These are phyloP conservation scores for Batillaria attramentaria DNA, from an alignment of 1,140 invertebrate genomes.

Conservation along the genomic window DNA sequence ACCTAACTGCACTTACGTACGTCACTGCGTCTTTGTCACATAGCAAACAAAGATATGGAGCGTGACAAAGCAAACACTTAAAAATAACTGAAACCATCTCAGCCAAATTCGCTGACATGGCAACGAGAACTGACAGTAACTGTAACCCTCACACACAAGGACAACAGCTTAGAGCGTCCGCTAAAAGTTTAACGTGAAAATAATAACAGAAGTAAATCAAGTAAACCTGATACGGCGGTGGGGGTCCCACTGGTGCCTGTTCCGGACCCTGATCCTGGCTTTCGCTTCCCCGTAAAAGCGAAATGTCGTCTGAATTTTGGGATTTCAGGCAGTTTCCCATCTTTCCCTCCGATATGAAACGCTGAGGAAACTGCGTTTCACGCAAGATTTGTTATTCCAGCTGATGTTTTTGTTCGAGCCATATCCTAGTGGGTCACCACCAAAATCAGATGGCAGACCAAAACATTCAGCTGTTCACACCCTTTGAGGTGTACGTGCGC, in stretches of 20 bases:
- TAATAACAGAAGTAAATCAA: too few species aligned
- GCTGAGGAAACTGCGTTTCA: neutral
- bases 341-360: neutral
- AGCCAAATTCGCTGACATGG: too few species aligned
- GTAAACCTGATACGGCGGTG: slow-evolving; percentile 72
- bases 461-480: slow-evolving; percentile 36
- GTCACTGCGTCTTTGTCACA: too few species aligned
- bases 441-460: slow-evolving; percentile 23
- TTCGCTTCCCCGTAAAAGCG: slow-evolving; percentile 66
- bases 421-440: slow-evolving; percentile 22
- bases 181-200: too few species aligned
- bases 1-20: too few species aligned
- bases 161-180: too few species aligned
- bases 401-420: neutral
- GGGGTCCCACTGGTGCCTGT: slow-evolving; percentile 64
- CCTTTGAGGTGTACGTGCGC: neutral
- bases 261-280: slow-evolving; percentile 52
- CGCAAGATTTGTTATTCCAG: neutral
- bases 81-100: too few species aligned
- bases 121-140: too few species aligned
- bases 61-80: too few species aligned
- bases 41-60: too few species aligned
- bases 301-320: slow-evolving; percentile 69
- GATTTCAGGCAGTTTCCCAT: slow-evolving; percentile 73
- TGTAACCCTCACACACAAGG: too few species aligned